Base-by-base conservation (phyloP, 2,888 invertebrate species). In the Apocheima hispidaria region DNA sequence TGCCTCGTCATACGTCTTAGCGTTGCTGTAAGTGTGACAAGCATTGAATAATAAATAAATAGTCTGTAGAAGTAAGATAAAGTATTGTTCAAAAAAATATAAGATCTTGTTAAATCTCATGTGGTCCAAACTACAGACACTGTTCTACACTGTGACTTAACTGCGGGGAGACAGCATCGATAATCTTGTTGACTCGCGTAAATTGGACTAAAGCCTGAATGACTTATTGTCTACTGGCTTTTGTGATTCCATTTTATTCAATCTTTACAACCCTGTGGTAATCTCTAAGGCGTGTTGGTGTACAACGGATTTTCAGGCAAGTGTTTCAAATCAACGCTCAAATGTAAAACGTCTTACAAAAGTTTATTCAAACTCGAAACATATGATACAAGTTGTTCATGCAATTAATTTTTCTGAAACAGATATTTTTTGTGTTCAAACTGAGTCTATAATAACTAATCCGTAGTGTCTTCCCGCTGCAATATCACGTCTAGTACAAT, bases 121-220 rank as follows among this genome's bases (percentile, higher is more conserved):
- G 44, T 16, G 26, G 14, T n/a, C 23, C n/a, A 21, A 53, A 53
- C 26, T 20, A 46, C 21, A 46, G 20, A 12, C 36, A 20, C 23
- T 44, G 23, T 10, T 14, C 3, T 41, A 41, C 28, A 28, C 18
- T 41, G 36, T 18, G 3, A 35, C 30, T 53, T 35, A 10, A 46
- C 26, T 35, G 35, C 26, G 20, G 18, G 46, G 50, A 50, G 43
- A 41, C 53, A 56, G 56, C 57, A 56, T 65, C 68, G 57, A 68
- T 69, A 71, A 72, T 70, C 66, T 62, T 69, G 68, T 70, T 71
- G 69, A 66, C 62, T 66, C 60, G 63, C 43, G 58, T 70, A 68
- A 73, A 74, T 72, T 73, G 73, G 68, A 69, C 66, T 63, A 63
- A 61, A 65, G 65, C 61, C 65, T 60, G 68, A 67, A 68, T 68